These are phyloP conservation scores for Nebria salina DNA, from an alignment of 2,888 invertebrate species.

Conservation along the genomic window DNA sequence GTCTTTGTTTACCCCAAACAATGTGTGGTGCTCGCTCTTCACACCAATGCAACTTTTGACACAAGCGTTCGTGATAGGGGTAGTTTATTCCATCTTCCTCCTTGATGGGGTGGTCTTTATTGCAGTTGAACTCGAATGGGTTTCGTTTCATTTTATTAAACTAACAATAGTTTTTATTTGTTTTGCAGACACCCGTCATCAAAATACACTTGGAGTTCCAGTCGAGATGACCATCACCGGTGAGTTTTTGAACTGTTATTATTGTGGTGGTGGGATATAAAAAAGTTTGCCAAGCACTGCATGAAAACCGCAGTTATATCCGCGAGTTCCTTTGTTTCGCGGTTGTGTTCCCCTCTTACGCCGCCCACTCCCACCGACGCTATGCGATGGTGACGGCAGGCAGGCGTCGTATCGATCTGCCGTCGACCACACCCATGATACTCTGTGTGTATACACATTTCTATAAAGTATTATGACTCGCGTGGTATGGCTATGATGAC, in stretches of 20 bases:
- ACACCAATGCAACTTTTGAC: constrained; percentile 5
- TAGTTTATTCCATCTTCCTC: neutral
- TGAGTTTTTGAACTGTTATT: too few relatives aligned
- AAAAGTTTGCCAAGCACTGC: constrained; percentile 18
- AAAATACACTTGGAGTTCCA: too few relatives aligned
- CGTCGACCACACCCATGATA: constrained; percentile 21
- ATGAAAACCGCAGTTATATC: constrained; percentile 9
- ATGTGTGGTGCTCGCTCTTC: neutral
- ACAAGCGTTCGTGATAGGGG: neutral
- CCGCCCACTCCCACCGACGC: constrained; percentile 10
- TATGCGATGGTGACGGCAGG: constrained; percentile 3
- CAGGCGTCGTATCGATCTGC: neutral
- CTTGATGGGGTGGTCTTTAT: neutral
- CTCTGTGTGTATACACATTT: neutral
- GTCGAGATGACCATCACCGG: too few relatives aligned
- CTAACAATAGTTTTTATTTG: too few relatives aligned
- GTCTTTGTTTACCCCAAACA: constrained; percentile 14
- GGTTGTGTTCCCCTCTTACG: neutral
- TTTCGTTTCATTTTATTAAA: too few relatives aligned
- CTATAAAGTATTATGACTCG: neutral
- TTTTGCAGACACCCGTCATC: too few relatives aligned
- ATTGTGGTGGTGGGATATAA: too few relatives aligned
- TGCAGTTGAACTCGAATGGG: too few relatives aligned
- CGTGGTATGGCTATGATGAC: neutral
- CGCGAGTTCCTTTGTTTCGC: constrained; percentile 25